Evolutionary conservation across 1,140 invertebrate genomes (phyloP).

Genomic region (Drosophila seguyi): DNA sequence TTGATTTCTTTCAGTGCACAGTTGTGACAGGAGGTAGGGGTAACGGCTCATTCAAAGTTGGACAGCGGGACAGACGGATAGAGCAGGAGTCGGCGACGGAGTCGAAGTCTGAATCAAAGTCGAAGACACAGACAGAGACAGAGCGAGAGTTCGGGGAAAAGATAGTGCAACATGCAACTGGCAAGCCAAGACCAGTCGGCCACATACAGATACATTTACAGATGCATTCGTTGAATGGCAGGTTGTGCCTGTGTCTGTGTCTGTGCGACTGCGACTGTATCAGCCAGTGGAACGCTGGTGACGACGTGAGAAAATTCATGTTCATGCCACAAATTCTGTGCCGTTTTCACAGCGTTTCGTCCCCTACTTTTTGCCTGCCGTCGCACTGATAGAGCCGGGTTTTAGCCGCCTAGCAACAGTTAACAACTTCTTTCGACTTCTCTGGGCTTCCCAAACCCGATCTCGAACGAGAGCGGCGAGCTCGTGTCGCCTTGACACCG

Average conservation of each 20-base stretch:
- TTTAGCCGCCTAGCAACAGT: slow-evolving; percentile 52
- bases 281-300: slow-evolving; percentile 51
- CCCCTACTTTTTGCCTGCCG: slow-evolving; percentile 25
- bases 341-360: slow-evolving; percentile 61
- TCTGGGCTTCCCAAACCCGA: slow-evolving; percentile 18
- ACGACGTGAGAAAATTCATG: slow-evolving; percentile 81
- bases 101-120: neutral
- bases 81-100: slow-evolving; percentile 12
- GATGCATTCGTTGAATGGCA: slow-evolving; percentile 60
- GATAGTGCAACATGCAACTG: slow-evolving; percentile 78
- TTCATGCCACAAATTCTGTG: slow-evolving; percentile 81
- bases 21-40: slow-evolving; percentile 14
- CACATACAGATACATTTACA: slow-evolving; percentile 36
- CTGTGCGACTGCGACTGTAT: slow-evolving; percentile 17
- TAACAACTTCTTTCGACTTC: slow-evolving; percentile 16
- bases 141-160: slow-evolving; percentile 70
- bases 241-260: slow-evolving; percentile 35
- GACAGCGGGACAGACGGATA: slow-evolving; percentile 28
- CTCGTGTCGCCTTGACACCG: slow-evolving; percentile 52
- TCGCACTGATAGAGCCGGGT: slow-evolving; percentile 47
- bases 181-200: slow-evolving; percentile 61
- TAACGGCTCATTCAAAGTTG: slow-evolving; percentile 68
- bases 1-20: neutral
- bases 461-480: slow-evolving; percentile 25
- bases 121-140: slow-evolving; percentile 9